Base-by-base conservation (phyloP, 2,888 invertebrate genomes). In the Prosapia bicincta region DNA sequence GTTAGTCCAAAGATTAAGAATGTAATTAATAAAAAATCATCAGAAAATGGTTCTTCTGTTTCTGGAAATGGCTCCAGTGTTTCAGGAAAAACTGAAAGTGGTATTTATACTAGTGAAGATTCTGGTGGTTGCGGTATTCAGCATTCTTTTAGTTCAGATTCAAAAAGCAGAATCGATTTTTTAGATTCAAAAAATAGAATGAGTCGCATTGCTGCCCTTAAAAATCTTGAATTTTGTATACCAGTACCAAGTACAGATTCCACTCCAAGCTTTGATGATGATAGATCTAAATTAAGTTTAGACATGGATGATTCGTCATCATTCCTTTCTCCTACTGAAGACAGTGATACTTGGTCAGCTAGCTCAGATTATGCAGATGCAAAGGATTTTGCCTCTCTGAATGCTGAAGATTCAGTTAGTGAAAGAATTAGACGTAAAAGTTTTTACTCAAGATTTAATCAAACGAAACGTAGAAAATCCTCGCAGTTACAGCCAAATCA, bases 381-480 rank as follows among this genome's bases (percentile, higher is more conserved):
- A 54, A 82, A 82, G 66, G 84, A 86, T 43, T 78, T 84, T 3
- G 89, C 89, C 69, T 85, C 88, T 1, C 76, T 74, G 2, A 77
- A 78, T 25, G 70, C 74, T 24, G 78, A 78, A 78, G 94, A 94
- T 82, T 94, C 94, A 77, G 91, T 96, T 66, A 91, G 92, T 72
- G 96, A 96, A 82, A 88, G 96, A 81, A 96, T 96, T 81, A 88
- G 94, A 80, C 88, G 96, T 32, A 95, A 95, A 84, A 96, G 96
- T 84, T 96, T 95, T 85, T 96, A 95, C 83, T 91, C 93, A 15
- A 88, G 96, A 80, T 96, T 96, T 83, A 96, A 96, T 83, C 94
- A 90, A 81, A 91, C 88, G 81, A 85, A 92, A 79, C 90, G 91
- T 10, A 90, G 90, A 23, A 89, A 91, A 13, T 81, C 84, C 6